Evolutionary conservation across 1,140 invertebrate genomes (phyloP).

Genomic region (Papilio aristodemus): DNA sequence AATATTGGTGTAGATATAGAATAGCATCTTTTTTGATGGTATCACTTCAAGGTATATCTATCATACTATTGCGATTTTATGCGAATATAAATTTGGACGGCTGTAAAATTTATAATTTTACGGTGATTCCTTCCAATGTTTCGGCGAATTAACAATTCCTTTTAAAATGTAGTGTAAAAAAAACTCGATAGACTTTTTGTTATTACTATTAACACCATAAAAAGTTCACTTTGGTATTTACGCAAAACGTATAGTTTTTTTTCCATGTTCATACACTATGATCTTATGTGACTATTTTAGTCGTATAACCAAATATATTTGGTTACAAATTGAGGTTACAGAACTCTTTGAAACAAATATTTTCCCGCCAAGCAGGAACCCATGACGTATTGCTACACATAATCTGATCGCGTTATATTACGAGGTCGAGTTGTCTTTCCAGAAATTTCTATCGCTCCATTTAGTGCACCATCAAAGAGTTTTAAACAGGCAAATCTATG

Average conservation of each 20-base stretch:
- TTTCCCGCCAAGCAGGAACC: no score
- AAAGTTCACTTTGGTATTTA: background rate
- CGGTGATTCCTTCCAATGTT: slow-evolving; percentile 2
- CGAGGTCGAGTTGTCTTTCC: background rate
- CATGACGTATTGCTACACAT: no score
- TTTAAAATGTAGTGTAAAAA: slow-evolving; percentile 9
- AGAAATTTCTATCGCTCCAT: background rate
- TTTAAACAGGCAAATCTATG: background rate
- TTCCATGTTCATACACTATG: no score
- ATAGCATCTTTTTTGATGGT: background rate
- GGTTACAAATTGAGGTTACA: no score
- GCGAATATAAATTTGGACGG: slow-evolving; percentile 10
- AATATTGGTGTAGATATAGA: background rate
- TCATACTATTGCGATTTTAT: slow-evolving; percentile 7
- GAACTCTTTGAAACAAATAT: no score
- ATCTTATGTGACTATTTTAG: no score
- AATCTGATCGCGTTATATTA: background rate
- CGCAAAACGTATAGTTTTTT: background rate
- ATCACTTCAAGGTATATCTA: background rate
- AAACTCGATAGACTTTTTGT: background rate
- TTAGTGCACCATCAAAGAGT: background rate
- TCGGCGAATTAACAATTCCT: slow-evolving; percentile 12
- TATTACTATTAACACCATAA: background rate
- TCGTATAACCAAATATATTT: no score
- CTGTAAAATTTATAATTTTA: slow-evolving; percentile 16